Evolutionary conservation across 2,797 vertebrate species (phyloP).

Genomic region (Alcedo quadribrachys): DNA sequence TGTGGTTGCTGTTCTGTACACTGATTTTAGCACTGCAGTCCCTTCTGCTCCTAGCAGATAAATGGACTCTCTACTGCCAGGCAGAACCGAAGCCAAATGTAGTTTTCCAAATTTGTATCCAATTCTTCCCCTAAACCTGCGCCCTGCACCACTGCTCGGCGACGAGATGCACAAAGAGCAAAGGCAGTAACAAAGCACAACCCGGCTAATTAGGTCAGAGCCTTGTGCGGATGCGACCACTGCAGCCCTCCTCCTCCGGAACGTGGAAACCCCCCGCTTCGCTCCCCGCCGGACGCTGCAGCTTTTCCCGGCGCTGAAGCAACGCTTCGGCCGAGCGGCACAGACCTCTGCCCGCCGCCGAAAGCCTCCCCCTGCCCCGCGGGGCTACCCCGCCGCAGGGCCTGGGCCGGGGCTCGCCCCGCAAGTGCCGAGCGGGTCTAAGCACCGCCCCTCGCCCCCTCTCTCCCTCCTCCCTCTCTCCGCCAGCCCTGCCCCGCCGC

Average conservation of each 20-base stretch:
- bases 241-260: neutral
- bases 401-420: neutral
- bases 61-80: neutral
- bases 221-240: neutral
- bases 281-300: neutral
- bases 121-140: neutral
- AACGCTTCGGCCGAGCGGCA: neutral
- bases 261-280: neutral
- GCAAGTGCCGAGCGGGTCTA: conserved; percentile 8
- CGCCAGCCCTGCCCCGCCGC: conserved; percentile 45
- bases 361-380: neutral
- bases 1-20: neutral
- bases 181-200: conserved; percentile 30
- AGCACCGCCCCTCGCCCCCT: conserved; percentile 72
- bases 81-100: neutral
- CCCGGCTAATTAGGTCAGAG: conserved; percentile 57
- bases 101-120: neutral
- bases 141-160: neutral
- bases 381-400: neutral
- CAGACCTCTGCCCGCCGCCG: neutral
- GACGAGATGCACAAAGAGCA: neutral
- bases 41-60: neutral
- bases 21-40: conserved; percentile 35
- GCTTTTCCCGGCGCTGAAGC: too few species aligned
- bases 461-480: neutral